Base-by-base conservation (phyloP, 2,113 vertebrate species). In the Chiloscyllium plagiosum region DNA sequence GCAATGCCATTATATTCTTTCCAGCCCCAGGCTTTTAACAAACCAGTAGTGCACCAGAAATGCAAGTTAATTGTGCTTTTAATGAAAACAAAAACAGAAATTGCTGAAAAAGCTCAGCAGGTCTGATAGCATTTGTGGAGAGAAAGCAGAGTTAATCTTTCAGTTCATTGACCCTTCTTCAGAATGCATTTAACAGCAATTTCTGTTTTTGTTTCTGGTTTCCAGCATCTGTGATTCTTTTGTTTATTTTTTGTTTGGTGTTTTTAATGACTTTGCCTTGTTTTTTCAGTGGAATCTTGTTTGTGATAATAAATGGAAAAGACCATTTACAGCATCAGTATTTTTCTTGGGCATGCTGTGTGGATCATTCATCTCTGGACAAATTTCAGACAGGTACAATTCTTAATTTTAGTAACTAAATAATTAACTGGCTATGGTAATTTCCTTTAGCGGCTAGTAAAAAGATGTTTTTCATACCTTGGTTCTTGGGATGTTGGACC, bases 351-450 rank as follows among this genome's bases (percentile, higher is more conserved):
- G 90, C 22, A 47, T 93, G 50, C 61, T 93, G 61, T 56, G 50
- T 24, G 90, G 90, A 12, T 93, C 90, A 56, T 61, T 93, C 19
- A 29, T 93, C 50, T 93, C 61, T 5, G 90, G 50, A 93, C 90
- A 52, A 93, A 12, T 93, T 93, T 93, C 90, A 50, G 90, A 93
- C 90, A 93, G 90, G 90, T 93, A 93, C 50, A 93, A 24, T 69
- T 69, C 24, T 50, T 93, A 29, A 50, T 93, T 66, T n/a, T 52
- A 94, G 29, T 94, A 10, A n/a, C 15, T 89, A 47, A 24, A 37
- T 86, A 15, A 20, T 15, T 86, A 42, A 19, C 6, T 4, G 19
- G 17, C 20, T 86, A 47, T 42, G 37, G 83, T 42, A 42, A 47
- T 19, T 86, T 20, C 4, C 42, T 37, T 47, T 13, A 47, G 83